A percentile compares a stretch with the other conserved stretches of the same genome.
phyloP scores from a whole-genome alignment of 2,113 vertebrate genomes.

The Rhadina sibilatrix region DNA sequence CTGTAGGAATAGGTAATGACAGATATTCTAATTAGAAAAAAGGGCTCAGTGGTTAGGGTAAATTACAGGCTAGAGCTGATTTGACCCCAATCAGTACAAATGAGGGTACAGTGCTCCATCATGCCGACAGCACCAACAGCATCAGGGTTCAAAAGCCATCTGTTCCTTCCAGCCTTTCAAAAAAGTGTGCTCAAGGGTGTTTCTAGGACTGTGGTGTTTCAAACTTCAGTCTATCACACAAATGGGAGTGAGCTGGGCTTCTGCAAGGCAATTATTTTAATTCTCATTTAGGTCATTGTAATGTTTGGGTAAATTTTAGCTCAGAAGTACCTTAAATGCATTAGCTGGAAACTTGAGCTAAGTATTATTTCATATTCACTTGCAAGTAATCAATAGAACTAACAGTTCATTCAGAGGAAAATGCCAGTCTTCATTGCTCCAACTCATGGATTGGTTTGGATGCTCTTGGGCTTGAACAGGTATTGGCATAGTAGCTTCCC shows the following conservation, averaged over 20 bases:
- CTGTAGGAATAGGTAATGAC: slow-evolving; percentile 31
- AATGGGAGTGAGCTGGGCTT: background rate
- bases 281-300: background rate
- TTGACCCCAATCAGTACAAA: slow-evolving; percentile 39
- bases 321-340: background rate
- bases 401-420: background rate
- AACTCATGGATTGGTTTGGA: background rate
- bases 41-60: background rate
- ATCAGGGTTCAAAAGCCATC: slow-evolving; percentile 52
- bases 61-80: slow-evolving; percentile 18
- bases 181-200: background rate
- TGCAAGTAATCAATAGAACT: background rate
- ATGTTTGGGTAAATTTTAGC: background rate
- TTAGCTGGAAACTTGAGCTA: background rate
- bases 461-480: background rate
- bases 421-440: background rate
- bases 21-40: slow-evolving; percentile 34
- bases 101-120: slow-evolving; percentile 23
- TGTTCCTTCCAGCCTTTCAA: background rate
- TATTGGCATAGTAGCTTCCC: background rate
- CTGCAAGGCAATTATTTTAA: background rate
- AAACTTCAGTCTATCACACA: background rate
- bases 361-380: background rate
- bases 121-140: background rate
- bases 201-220: background rate